Evolutionary conservation across 2,113 vertebrate genomes (phyloP), one percentile per base, ranked within the genome.

Genomic region (Thamnophis sirtalis): DNA sequence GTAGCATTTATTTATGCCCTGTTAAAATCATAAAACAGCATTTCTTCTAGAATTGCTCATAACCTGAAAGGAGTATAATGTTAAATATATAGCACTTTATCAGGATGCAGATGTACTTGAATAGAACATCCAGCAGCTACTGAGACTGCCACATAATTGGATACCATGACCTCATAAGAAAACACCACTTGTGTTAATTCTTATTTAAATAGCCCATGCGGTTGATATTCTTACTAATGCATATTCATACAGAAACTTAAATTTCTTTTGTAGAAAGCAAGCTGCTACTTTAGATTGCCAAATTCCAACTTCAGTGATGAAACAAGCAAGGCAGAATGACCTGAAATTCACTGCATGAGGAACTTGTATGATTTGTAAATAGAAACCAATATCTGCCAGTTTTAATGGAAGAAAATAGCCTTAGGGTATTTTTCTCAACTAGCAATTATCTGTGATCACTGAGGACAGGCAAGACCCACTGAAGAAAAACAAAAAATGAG

Each of bases 81-180:
- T 51, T 51, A 90, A 53, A 33, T 38, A 58, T 50, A 43, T 2
- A 26, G 24, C 33, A 68, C 53, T 43, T 87, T 68, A 87, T 28
- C 84, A 54, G 85, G 51, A 68, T 68, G 26, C 28, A 87, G 43
- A 87, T 68, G 13, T 68, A 8, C 51, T 43, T 51, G 22, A 91
- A 68, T 19, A 87, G 56, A 51, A 84, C 68, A 88, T 48, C 11
- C 50, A 87, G 33, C 53, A 28, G 33, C n/a, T 80, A 54, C 50
- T 21, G 33, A 91, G 91, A 73, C 48, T 91, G 49, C 84, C 86
- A 48, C 43, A 73, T 80, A 91, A 91, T 88, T 91, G 91, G 60
- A 88, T 88, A 88, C 8, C 86, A 88, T 51, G 84, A 88, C 86
- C 91, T 88, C 50, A 80, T 87, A 91, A 91, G 50, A 87, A 86